phyloP scores from a whole-genome alignment of 2,888 invertebrate species.

The Exephanes ischioxanthus region DNA sequence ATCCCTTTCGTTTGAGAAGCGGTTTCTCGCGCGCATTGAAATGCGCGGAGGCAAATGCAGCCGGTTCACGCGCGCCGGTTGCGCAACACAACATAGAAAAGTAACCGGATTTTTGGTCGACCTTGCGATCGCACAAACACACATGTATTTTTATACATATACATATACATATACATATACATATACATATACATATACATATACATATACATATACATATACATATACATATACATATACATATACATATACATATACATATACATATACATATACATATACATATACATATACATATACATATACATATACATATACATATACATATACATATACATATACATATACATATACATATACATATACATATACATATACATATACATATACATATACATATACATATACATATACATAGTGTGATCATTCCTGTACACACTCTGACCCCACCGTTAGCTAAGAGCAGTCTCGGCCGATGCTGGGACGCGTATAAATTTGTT shows the following conservation, averaged over 20 bases:
- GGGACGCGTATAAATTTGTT: slow-evolving; percentile 39
- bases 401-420: too few species aligned
- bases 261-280: not conserved
- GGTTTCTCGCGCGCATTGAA: slow-evolving; percentile 61
- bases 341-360: not conserved
- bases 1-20: slow-evolving; percentile 58
- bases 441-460: slow-evolving; percentile 26
- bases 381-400: too few species aligned
- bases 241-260: too few species aligned
- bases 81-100: slow-evolving; percentile 71
- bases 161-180: not conserved
- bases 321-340: too few species aligned
- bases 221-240: not conserved
- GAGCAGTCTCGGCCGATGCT: slow-evolving; percentile 27
- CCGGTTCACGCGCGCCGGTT: slow-evolving; percentile 49
- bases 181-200: too few species aligned
- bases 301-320: not conserved
- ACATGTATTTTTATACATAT: slow-evolving; percentile 22
- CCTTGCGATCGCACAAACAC: slow-evolving; percentile 73
- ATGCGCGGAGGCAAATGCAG: slow-evolving; percentile 65
- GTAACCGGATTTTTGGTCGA: slow-evolving; percentile 82
- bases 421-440: not conserved
- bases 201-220: not conserved
- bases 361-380: not conserved
- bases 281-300: not conserved